Conservation (phyloP, 2,888 invertebrate genomes). For the Drosophila koepferae region DNA sequence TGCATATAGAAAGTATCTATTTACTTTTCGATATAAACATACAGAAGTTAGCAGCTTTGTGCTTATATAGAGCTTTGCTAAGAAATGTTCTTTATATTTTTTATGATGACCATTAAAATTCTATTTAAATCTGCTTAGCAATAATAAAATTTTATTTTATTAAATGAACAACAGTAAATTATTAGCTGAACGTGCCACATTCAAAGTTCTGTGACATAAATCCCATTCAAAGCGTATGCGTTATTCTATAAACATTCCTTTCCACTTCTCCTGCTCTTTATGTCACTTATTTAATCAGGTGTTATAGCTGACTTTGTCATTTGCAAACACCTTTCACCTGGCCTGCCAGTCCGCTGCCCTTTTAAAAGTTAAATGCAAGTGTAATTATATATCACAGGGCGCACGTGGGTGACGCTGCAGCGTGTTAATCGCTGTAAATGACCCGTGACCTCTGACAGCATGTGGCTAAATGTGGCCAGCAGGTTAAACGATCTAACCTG, state of each 20-base stretch:
- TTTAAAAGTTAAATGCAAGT: neutral
- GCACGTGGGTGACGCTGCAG: conserved; percentile 25
- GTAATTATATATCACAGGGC: conserved; percentile 7
- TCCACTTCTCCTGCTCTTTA: neutral
- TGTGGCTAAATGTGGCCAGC: conserved; percentile 19
- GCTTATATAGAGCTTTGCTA: neutral
- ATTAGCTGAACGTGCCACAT: neutral
- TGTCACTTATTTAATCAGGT: conserved; percentile 3
- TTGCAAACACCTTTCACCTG: conserved; percentile 1
- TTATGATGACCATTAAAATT: neutral
- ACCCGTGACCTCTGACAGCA: conserved; percentile 37
- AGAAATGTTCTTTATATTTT: neutral
- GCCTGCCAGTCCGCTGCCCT: neutral
- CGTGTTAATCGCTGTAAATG: conserved; percentile 35
- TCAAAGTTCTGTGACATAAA: neutral
- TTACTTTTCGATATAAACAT: neutral
- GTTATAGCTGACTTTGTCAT: conserved; percentile 1
- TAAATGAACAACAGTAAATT: neutral
- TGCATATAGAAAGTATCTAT: neutral
- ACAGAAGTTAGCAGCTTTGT: neutral
- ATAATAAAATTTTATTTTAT: neutral
- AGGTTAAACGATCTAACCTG: conserved; percentile 38
- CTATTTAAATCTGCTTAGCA: neutral
- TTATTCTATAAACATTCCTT: neutral
- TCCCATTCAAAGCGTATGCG: neutral